These are phyloP conservation scores for Spongilla lacustris DNA, from an alignment of 37 sponge, comb jelly and placozoan species.

Conservation along the genomic window DNA sequence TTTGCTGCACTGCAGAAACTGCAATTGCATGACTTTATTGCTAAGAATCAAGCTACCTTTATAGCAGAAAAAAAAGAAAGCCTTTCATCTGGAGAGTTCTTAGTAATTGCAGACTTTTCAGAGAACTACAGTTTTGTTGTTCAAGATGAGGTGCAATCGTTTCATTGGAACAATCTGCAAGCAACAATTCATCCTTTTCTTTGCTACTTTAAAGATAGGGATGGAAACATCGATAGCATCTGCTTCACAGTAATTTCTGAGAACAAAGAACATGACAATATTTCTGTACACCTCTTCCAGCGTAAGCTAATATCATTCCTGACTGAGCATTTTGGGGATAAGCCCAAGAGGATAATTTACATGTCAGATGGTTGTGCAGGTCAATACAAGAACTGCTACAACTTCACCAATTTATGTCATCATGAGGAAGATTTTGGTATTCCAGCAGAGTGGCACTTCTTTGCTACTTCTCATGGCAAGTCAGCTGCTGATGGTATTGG, in stretches of 20 bases:
- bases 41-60: conserved; percentile 17
- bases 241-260: conserved; percentile 43
- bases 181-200: conserved; percentile 35
- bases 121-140: conserved; percentile 49
- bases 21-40: conserved; percentile 20
- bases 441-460: conserved; percentile 62
- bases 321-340: background rate
- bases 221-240: background rate
- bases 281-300: conserved; percentile 48
- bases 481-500: conserved; percentile 62
- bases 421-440: conserved; percentile 57
- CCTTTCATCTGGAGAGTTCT: conserved; percentile 9
- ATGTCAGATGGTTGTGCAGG: conserved; percentile 65
- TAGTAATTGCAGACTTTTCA: conserved; percentile 42
- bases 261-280: conserved; percentile 39
- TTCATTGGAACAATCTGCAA: conserved; percentile 54
- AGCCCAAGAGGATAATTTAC: conserved; percentile 41
- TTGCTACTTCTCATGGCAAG: conserved; percentile 64
- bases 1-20: conserved; percentile 20
- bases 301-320: conserved; percentile 28
- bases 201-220: conserved; percentile 25
- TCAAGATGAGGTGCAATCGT: conserved; percentile 45
- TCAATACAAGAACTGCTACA: conserved; percentile 54
- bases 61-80: background rate
- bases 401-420: conserved; percentile 53